Conservation (phyloP, 2,797 vertebrate genomes). For the Neosilurus mollespiculum region DNA sequence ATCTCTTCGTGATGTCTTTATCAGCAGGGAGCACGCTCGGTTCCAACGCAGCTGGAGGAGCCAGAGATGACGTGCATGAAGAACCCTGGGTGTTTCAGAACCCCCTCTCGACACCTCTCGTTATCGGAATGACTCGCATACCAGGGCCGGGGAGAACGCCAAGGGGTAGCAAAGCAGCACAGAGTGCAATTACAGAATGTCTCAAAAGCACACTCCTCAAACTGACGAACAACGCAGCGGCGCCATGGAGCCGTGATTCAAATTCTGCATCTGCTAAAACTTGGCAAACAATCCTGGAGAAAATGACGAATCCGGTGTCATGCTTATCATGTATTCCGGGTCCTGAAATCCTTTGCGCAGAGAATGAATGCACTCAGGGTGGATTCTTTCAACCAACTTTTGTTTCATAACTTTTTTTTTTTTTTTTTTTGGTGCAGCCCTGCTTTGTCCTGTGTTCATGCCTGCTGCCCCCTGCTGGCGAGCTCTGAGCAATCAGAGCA, state of each 20-base stretch:
- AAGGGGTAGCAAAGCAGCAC: constrained; percentile 39
- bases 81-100: constrained; percentile 48
- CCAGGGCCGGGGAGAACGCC: constrained; percentile 30
- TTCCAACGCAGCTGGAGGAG: constrained; percentile 45
- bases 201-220: constrained; percentile 32
- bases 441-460: constrained; percentile 5
- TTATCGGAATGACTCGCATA: constrained; percentile 45
- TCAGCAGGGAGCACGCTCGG: constrained; percentile 53
- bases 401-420: neutral
- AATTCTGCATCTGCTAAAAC: constrained; percentile 25
- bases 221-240: constrained; percentile 19
- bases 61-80: constrained; percentile 26
- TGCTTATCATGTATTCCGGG: neutral
- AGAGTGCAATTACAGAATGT: constrained; percentile 41
- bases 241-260: constrained; percentile 29
- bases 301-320: constrained; percentile 5
- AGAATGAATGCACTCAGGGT: neutral
- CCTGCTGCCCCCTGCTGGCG: constrained; percentile 35
- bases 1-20: constrained; percentile 63
- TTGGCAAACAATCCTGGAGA: neutral
- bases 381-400: constrained; percentile 14
- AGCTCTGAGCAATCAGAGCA: constrained; percentile 7
- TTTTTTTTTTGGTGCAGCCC: neutral
- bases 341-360: neutral
- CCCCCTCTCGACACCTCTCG: constrained; percentile 45